Evolutionary conservation across 2,113 vertebrate genomes (phyloP).

Genomic region (Ranitomeya imitator): DNA sequence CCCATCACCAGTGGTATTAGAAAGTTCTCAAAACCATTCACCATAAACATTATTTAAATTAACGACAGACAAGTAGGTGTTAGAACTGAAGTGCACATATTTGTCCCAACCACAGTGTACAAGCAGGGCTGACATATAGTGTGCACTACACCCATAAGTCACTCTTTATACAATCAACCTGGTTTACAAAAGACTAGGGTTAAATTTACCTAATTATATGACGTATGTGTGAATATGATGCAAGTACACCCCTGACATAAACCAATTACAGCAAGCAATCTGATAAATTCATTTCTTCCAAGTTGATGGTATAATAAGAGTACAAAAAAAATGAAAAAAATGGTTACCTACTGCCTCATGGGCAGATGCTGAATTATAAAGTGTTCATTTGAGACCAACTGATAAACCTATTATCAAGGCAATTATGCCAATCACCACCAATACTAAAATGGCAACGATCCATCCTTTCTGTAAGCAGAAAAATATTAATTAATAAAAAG

Average conservation of each 20-base stretch:
- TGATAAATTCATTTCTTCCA: not conserved
- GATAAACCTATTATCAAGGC: constrained; percentile 88
- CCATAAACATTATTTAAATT: not conserved
- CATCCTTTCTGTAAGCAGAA: constrained; percentile 87
- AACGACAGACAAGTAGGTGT: not conserved
- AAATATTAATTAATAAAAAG: constrained; percentile 30
- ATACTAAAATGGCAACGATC: constrained; percentile 78
- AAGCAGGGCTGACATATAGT: not conserved
- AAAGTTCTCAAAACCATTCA: not conserved
- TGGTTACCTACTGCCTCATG: constrained; percentile 71
- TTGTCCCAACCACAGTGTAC: not conserved
- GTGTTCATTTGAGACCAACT: constrained; percentile 78
- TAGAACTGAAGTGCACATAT: not conserved
- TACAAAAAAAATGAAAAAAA: constrained; percentile 57
- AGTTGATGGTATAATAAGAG: constrained; percentile 3
- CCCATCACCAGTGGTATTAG: not conserved
- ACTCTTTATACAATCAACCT: constrained; percentile 36
- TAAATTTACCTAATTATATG: not conserved
- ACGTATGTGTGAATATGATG: too few species aligned
- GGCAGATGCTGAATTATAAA: constrained; percentile 64
- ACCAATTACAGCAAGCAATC: not conserved
- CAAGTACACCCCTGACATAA: not conserved
- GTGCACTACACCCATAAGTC: not conserved
- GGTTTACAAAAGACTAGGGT: not conserved
- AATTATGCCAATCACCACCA: constrained; percentile 81